phyloP scores from a whole-genome alignment of 37 sponge, comb jelly and placozoan genomes.

The Dysidea cf. avara region DNA sequence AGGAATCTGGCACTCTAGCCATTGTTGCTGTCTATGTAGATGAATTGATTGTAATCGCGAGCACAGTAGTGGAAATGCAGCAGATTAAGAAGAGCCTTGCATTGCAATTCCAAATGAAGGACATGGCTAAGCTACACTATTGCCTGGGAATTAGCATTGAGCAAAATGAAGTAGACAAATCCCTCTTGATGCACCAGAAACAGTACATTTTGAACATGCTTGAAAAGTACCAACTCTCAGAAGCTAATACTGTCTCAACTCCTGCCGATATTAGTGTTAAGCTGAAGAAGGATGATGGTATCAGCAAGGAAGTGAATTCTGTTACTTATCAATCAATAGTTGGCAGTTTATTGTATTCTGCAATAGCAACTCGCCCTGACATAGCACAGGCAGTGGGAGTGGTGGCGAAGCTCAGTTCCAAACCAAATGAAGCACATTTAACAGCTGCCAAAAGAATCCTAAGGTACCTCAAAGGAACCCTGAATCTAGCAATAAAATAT shows the following conservation, averaged over 20 bases:
- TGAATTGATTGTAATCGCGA: constrained; percentile 25
- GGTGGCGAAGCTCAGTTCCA: constrained; percentile 25
- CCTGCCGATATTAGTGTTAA: constrained; percentile 36
- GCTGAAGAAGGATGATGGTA: constrained; percentile 50
- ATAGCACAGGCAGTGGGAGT: constrained; percentile 54
- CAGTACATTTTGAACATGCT: constrained; percentile 41
- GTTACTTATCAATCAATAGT: constrained; percentile 57
- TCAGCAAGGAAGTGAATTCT: constrained; percentile 38
- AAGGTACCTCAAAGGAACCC: constrained; percentile 50
- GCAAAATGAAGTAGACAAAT: constrained; percentile 5
- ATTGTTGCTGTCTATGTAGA: constrained; percentile 55
- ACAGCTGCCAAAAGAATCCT: constrained; percentile 56
- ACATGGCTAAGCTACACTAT: constrained; percentile 54
- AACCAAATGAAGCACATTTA: constrained; percentile 42
- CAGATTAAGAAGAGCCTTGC: constrained; percentile 19
- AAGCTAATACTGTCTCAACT: constrained; percentile 43
- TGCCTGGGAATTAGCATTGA: constrained; percentile 39
- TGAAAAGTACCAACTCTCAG: constrained; percentile 27
- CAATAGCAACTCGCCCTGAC: constrained; percentile 48
- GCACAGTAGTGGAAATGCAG: constrained; percentile 31
- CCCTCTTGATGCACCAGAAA: constrained; percentile 34
- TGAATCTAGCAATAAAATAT: constrained; percentile 18
- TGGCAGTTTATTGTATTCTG: constrained; percentile 44
- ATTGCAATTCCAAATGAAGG: constrained; percentile 43
- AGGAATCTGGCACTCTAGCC: not conserved